These are phyloP conservation scores for Mylabris sibirica DNA, from an alignment of 2,888 invertebrate species.

Conservation along the genomic window DNA sequence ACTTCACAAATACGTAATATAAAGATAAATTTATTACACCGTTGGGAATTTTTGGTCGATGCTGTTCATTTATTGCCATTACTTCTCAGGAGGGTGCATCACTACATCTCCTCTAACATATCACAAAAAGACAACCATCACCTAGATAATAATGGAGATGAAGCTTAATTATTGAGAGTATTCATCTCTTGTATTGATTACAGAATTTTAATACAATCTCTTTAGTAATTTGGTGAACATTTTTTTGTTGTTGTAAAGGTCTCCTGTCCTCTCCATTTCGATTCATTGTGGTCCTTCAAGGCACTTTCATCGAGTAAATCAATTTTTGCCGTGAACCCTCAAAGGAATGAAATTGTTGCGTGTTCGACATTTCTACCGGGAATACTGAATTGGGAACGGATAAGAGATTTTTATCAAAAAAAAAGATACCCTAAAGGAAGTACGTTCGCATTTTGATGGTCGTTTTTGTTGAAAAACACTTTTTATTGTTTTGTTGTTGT, in stretches of 20 bases:
- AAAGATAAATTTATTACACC: slow-evolving; percentile 22
- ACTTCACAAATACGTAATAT: slow-evolving; percentile 21
- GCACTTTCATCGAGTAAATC: slow-evolving; percentile 13
- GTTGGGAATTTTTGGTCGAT: slow-evolving; percentile 17
- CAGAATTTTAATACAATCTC: background rate
- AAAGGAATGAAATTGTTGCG: slow-evolving; percentile 15
- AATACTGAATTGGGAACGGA: slow-evolving; percentile 10
- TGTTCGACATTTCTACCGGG: slow-evolving; percentile 12
- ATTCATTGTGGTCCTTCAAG: slow-evolving; percentile 2
- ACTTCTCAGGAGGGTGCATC: slow-evolving; percentile 14
- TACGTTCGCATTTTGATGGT: background rate
- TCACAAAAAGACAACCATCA: background rate
- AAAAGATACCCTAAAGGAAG: background rate
- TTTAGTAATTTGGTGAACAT: background rate
- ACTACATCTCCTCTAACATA: background rate
- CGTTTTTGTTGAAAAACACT: slow-evolving; percentile 3
- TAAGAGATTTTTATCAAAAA: slow-evolving; percentile 11
- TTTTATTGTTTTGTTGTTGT: background rate
- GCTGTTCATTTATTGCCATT: slow-evolving; percentile 22
- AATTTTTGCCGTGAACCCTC: background rate
- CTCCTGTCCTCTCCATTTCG: background rate
- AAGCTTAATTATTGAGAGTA: background rate
- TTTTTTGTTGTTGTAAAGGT: background rate
- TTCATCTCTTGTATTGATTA: background rate
- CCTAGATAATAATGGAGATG: background rate